Evolutionary conservation across 2,113 vertebrate genomes (phyloP).

Genomic region (Pithys albifrons): DNA sequence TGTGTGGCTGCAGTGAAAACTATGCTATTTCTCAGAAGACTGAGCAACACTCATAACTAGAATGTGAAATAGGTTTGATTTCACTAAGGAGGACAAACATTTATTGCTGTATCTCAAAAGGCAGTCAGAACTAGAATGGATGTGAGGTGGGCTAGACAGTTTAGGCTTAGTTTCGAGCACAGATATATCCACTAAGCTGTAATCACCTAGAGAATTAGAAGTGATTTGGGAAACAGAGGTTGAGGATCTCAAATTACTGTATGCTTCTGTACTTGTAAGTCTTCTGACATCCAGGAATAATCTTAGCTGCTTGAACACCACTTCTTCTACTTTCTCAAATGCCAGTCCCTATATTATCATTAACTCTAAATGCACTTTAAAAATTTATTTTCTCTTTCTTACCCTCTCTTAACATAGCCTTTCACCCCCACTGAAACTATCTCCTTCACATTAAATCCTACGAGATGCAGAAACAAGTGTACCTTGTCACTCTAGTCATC

Average conservation of each 20-base stretch:
- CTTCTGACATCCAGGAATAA: not conserved
- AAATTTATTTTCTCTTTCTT: not conserved
- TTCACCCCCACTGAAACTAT: not conserved
- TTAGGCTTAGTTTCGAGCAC: not conserved
- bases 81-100: not conserved
- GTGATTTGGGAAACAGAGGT: not conserved
- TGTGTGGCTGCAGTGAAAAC: not conserved
- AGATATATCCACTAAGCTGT: not conserved
- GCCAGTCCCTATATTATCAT: not conserved
- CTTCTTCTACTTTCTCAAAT: not conserved
- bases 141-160: not conserved
- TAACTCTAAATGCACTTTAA: not conserved
- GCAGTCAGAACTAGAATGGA: not conserved
- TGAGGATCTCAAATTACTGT: not conserved
- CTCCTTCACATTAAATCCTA: not conserved
- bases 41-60: not conserved
- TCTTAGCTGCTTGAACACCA: not conserved
- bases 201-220: not conserved
- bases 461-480: not conserved
- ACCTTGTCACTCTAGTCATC: not conserved
- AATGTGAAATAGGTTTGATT: not conserved
- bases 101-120: constrained; percentile 5
- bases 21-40: not conserved
- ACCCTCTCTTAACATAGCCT: not conserved
- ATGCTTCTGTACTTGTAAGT: not conserved